A percentile compares a stretch with the other conserved stretches of the same genome.
Evolutionary conservation across 1,140 invertebrate genomes (phyloP).

Genomic region (Riptortus pedestris): DNA sequence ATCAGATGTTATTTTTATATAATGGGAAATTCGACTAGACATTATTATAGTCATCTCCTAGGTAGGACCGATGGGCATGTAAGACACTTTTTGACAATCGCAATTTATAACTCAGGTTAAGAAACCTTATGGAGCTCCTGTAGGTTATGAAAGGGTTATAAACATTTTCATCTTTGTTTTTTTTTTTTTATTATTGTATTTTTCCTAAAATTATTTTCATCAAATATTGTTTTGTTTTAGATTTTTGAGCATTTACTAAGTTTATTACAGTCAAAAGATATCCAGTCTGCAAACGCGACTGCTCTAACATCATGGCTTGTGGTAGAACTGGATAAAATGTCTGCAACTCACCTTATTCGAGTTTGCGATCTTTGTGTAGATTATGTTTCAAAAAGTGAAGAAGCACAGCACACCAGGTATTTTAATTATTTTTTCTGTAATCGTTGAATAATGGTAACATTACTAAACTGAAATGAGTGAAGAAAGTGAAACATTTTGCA

Average conservation of each 20-base stretch:
- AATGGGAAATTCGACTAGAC: too few species aligned
- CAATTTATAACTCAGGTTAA: too few species aligned
- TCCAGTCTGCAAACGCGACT: slow-evolving; percentile 23
- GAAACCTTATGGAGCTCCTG: too few species aligned
- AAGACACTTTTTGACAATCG: too few species aligned
- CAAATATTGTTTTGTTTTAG: slow-evolving; percentile 24
- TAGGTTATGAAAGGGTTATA: too few species aligned
- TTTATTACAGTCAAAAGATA: slow-evolving; percentile 26
- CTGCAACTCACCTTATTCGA: slow-evolving; percentile 39
- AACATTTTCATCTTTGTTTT: neutral
- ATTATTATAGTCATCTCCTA: too few species aligned
- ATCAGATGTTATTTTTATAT: too few species aligned
- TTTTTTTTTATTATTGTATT: neutral
- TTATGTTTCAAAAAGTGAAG: slow-evolving; percentile 36
- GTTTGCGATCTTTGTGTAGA: slow-evolving; percentile 41
- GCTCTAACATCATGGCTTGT: slow-evolving; percentile 28
- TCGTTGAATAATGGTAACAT: too few species aligned
- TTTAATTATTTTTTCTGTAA: too few species aligned
- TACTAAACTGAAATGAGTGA: too few species aligned
- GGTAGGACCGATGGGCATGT: too few species aligned
- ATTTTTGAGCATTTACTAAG: slow-evolving; percentile 28
- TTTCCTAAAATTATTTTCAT: neutral
- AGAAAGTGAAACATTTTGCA: too few species aligned
- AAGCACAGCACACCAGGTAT: slow-evolving; percentile 34
- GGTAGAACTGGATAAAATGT: slow-evolving; percentile 31